Conservation (phyloP, 35 echinoderm and acorn worm genomes). For the Chiridota heheva region DNA sequence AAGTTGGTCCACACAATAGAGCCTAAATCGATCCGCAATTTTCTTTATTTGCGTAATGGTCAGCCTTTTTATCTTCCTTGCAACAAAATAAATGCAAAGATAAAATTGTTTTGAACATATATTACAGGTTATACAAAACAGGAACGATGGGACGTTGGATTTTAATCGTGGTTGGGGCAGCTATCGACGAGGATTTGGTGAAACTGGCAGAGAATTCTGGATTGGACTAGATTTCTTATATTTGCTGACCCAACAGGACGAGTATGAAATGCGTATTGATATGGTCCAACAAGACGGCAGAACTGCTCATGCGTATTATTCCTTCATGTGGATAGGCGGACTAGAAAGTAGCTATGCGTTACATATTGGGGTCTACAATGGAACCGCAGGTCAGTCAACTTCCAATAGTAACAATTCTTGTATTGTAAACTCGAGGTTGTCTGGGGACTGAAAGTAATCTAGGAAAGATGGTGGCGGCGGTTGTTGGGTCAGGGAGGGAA, state of each 20-base stretch:
- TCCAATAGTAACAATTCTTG: too few relatives aligned
- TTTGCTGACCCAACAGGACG: conserved; percentile 36
- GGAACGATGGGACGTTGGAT: conserved; percentile 30
- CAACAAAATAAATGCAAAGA: too few relatives aligned
- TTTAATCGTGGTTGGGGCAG: conserved; percentile 54
- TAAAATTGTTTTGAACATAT: too few relatives aligned
- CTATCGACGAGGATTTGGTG: conserved; percentile 63
- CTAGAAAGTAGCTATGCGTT: conserved; percentile 33
- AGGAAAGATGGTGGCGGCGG: too few relatives aligned
- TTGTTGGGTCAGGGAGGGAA: too few relatives aligned
- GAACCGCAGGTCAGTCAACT: conserved; percentile 55
- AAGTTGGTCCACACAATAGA: too few relatives aligned
- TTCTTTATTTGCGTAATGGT: too few relatives aligned
- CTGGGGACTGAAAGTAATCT: too few relatives aligned
- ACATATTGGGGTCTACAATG: conserved; percentile 46
- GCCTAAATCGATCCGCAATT: too few relatives aligned
- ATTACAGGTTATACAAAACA: conserved; percentile 55
- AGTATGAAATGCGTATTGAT: conserved; percentile 64
- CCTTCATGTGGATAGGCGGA: conserved; percentile 39
- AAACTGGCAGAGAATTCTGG: conserved; percentile 45
- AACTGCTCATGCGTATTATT: conserved; percentile 30
- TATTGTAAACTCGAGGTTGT: too few relatives aligned
- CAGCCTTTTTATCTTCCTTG: too few relatives aligned
- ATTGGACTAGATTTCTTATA: conserved; percentile 50
- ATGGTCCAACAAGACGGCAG: conserved; percentile 29